Base-by-base conservation (phyloP, 2,113 vertebrate genomes). In the Vidua chalybeata region DNA sequence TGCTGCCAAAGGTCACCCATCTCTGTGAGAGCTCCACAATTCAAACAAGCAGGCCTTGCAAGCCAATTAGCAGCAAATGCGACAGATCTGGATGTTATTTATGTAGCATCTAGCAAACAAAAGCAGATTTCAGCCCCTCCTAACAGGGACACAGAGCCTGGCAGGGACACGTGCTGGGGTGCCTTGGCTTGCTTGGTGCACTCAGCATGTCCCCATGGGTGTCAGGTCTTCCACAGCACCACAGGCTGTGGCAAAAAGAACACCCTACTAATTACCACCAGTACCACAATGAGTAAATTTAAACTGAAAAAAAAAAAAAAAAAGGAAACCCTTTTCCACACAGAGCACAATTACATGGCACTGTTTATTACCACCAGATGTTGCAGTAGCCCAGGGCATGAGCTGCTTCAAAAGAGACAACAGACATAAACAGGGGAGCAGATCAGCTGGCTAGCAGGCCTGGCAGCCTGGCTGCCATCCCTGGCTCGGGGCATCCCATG, bases 51-150 rank as follows among this genome's bases (percentile, higher is more conserved):
- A 95, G 84, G 76, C 90, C 59, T 95, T 64, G 78, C 92, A 80
- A 93, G 90, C 77, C 97, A 97, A 97, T 97, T 97, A 96, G 76
- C 85, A 87, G 92, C 86, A 84, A 96, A 92, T 69, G 52, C 97
- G 94, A 93, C 87, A 94, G 82, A 96, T 79, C 94, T 85, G 93
- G 92, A 93, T 94, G 94, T 96, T 97, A 96, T 96, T 97, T 97
- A 95, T 80, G 85, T 92, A 97, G 84, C 46, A 79, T 84, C 68
- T 74, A 91, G 95, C 86, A 93, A 94, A 97, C 81, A 93, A 68
- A 94, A 41, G 61, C 89, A 84, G 87, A 92, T 90, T 94, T 55
- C 90, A 81, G 88, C 52, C 62, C 54, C 41, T n/a, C 58, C 56
- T 66, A 86, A 15, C 61, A 84, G 43, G 68, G 71, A 54, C 0